Evolutionary conservation across 2,797 vertebrate species (phyloP).

Genomic region (Gila robusta): DNA sequence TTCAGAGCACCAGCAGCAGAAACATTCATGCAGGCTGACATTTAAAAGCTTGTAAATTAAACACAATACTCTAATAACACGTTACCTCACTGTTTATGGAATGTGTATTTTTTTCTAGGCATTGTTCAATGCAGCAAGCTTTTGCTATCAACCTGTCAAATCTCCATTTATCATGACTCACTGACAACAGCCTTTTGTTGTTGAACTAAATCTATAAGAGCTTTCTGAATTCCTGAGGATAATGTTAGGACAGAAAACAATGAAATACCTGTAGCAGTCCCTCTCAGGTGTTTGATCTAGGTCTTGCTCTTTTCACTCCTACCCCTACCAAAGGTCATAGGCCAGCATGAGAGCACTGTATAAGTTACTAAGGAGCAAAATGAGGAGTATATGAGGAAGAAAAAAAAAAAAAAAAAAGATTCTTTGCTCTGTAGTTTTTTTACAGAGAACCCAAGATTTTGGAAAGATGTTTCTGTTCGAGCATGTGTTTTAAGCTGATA

Average conservation of each 20-base stretch:
- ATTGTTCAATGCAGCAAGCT: background rate
- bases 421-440: background rate
- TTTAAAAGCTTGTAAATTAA: slow-evolving; percentile 12
- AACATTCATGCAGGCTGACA: background rate
- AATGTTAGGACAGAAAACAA: slow-evolving; percentile 53
- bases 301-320: slow-evolving; percentile 44
- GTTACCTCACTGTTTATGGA: background rate
- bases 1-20: background rate
- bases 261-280: slow-evolving; percentile 45
- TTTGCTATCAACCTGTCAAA: slow-evolving; percentile 12
- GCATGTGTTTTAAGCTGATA: background rate
- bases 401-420: background rate
- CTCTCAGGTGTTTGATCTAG: slow-evolving; percentile 52
- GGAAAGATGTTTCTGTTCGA: background rate
- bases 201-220: slow-evolving; percentile 44
- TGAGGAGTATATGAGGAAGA: background rate
- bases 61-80: background rate
- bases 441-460: background rate
- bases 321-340: slow-evolving; percentile 6
- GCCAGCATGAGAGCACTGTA: background rate
- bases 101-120: background rate
- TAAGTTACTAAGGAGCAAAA: background rate
- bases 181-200: slow-evolving; percentile 35
- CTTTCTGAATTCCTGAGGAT: slow-evolving; percentile 36
- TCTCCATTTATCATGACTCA: slow-evolving; percentile 31